Evolutionary conservation across 1,140 invertebrate species (phyloP).

Genomic region (Hyposmocoma kahamanoa): DNA sequence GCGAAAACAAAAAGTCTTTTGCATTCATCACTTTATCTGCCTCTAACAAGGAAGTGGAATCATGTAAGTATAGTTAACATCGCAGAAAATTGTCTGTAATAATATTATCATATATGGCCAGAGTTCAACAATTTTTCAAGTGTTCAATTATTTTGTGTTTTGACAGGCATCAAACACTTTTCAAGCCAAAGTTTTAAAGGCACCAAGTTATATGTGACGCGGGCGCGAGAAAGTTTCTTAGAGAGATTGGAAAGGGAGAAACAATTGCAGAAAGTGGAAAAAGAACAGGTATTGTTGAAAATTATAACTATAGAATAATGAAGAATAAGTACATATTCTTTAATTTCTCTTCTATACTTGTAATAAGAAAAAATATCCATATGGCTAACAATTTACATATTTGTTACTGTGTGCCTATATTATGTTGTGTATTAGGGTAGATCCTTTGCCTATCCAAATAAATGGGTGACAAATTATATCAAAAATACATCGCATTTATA

Average conservation of each 20-base stretch:
- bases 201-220: conserved; percentile 47
- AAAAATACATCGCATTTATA: no score
- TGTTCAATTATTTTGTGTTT: background rate
- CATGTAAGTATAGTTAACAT: conserved; percentile 40
- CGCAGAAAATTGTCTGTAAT: no score
- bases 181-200: conserved; percentile 41
- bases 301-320: background rate
- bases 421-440: no score
- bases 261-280: conserved; percentile 34
- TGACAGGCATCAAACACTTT: conserved; percentile 55
- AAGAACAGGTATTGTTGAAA: conserved; percentile 21
- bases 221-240: conserved; percentile 59
- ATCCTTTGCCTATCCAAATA: no score
- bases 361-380: background rate
- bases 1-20: conserved; percentile 46
- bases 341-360: background rate
- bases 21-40: conserved; percentile 50
- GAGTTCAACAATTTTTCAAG: no score
- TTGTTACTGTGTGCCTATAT: no score
- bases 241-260: conserved; percentile 57
- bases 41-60: conserved; percentile 44
- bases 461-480: no score
- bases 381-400: conserved; percentile 23
- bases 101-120: no score
- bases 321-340: background rate